phyloP scores from a whole-genome alignment of 2,113 vertebrate genomes.

The Mandrillus leucophaeus region DNA sequence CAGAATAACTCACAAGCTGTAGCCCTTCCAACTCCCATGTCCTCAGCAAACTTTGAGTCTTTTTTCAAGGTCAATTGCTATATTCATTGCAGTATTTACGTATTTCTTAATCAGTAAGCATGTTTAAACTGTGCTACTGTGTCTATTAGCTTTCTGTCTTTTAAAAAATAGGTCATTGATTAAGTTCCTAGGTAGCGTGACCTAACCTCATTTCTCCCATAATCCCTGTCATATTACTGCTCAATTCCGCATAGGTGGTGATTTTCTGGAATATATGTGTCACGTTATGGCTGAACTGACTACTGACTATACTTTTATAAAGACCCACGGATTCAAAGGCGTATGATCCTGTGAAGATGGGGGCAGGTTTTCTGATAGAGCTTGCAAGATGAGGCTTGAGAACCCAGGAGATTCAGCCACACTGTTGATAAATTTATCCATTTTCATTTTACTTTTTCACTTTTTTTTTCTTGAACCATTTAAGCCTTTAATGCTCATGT shows the following conservation, averaged over 20 bases:
- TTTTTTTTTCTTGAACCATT: background rate
- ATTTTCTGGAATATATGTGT: background rate
- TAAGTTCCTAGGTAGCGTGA: background rate
- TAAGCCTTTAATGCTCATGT: background rate
- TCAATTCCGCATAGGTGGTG: background rate
- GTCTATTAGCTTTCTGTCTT: background rate
- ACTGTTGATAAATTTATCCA: background rate
- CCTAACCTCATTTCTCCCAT: background rate
- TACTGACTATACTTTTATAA: background rate
- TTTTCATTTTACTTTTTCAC: background rate
- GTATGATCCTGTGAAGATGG: rapidly evolving
- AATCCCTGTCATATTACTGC: background rate
- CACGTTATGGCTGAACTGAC: too few relatives aligned
- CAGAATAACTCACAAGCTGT: background rate
- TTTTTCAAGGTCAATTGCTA: background rate
- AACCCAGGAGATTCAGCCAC: background rate
- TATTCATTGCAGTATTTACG: background rate
- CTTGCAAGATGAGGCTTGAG: background rate
- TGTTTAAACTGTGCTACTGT: background rate
- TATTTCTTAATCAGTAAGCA: background rate
- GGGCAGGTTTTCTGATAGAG: background rate
- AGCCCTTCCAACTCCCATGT: background rate
- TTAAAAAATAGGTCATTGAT: background rate
- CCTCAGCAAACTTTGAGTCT: background rate
- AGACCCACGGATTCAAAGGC: background rate